Base-by-base conservation (phyloP, 2,888 invertebrate genomes). In the Tanytarsus gracilentus region DNA sequence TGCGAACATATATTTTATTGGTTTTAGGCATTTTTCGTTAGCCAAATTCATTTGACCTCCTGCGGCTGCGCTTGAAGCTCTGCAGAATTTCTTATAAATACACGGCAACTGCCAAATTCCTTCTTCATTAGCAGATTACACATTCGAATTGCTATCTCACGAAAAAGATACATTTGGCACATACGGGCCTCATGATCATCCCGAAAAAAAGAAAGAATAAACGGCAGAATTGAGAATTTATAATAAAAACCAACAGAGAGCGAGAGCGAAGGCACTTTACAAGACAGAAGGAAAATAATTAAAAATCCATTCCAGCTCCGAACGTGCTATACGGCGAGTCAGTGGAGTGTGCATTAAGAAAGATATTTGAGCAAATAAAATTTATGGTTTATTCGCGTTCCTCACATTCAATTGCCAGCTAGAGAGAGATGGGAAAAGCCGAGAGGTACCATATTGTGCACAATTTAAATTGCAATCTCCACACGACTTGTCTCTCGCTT, bases 381-480 rank as follows among this genome's bases (percentile, higher is more conserved):
- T 58, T 58, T 58, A 58, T 58, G 58, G 48, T 14, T 30, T 16
- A 58, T 29, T 58, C 48, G 58, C 58, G 58, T 48, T 58, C 29
- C 27, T 58, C 58, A 58, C 58, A 48, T 58, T 44, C 58, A 48
- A 48, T 58, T 58, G 58, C 58, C 48, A 30, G 51, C 30, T 30
- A 18, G 30, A 29, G 50, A 50, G 30, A 30, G n/a, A 18, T 14
- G 14, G 26, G 29, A 51, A 29, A 11, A 18, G 48, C 16, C 3
- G 51, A 51, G n/a, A n/a, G 44, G 44, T 40, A 58, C 58, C 58
- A 58, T 58, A 58, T 58, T 58, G 51, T 29, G 58, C 58, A 26
- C 39, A 26, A 39, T 39, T 36, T 48, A 39, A 58, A 58, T 55
- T 40, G 30, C 58, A 58, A 48, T 48, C 58, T 58, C n/a, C n/a